These are phyloP conservation scores for Myiagra hebetior DNA, from an alignment of 2,113 vertebrate species.

Conservation along the genomic window DNA sequence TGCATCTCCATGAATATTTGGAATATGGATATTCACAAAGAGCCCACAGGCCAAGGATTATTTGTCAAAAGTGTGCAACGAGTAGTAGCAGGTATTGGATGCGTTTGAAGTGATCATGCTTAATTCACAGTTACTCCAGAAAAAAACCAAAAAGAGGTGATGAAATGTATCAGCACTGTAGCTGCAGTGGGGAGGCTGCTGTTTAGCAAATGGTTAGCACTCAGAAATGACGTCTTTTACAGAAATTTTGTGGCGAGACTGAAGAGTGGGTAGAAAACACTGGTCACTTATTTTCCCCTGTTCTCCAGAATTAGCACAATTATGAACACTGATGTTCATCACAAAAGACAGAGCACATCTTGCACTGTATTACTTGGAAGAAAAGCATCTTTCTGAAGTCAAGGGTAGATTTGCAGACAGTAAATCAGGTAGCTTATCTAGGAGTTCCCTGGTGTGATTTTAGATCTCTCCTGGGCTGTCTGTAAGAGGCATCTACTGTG, in stretches of 20 bases:
- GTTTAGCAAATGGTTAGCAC: neutral
- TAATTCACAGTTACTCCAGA: neutral
- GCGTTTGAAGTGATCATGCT: neutral
- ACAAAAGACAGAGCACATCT: constrained; percentile 9
- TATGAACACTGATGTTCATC: neutral
- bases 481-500: neutral
- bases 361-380: neutral
- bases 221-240: fast-evolving
- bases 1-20: neutral
- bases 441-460: neutral
- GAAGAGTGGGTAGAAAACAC: constrained; percentile 30
- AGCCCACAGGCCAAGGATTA: neutral
- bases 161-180: neutral
- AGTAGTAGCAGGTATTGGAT: neutral
- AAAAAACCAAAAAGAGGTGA: neutral
- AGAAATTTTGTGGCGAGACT: neutral
- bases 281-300: neutral
- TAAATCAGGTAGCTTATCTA: neutral
- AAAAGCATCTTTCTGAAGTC: neutral
- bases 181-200: neutral
- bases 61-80: neutral
- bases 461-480: neutral
- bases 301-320: neutral
- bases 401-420: neutral
- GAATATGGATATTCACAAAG: neutral